Evolutionary conservation across 2,888 invertebrate species (phyloP).

Genomic region (Bugula neritina): DNA sequence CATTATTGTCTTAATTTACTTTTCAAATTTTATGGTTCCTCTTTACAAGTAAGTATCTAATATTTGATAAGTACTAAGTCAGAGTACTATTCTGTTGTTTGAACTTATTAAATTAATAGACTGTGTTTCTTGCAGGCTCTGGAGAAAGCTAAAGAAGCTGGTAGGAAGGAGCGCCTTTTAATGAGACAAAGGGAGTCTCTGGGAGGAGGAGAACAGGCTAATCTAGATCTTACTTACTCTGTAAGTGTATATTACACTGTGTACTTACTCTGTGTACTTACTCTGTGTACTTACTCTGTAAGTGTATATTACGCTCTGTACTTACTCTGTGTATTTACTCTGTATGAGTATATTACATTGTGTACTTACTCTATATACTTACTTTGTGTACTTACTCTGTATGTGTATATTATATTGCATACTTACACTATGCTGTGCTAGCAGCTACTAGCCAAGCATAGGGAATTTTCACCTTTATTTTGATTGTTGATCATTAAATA

Average conservation of each 20-base stretch:
- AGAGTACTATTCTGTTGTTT: not conserved
- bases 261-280: too few species aligned
- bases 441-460: too few species aligned
- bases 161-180: conserved; percentile 80
- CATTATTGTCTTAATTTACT: not conserved
- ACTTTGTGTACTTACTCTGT: too few species aligned
- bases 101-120: not conserved
- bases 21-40: not conserved
- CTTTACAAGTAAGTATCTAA: not conserved
- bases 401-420: too few species aligned
- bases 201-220: conserved; percentile 80
- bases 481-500: too few species aligned
- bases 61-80: not conserved
- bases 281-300: too few species aligned
- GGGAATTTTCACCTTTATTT: too few species aligned
- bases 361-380: too few species aligned
- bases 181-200: conserved; percentile 83
- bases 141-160: conserved; percentile 92
- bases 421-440: too few species aligned
- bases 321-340: too few species aligned
- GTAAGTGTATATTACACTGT: conserved; percentile 60
- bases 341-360: too few species aligned
- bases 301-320: too few species aligned
- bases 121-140: conserved; percentile 58
- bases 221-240: conserved; percentile 89